Evolutionary conservation across 92 coral and sea anemone genomes (phyloP).

Genomic region (Zoanthus gigantus): DNA sequence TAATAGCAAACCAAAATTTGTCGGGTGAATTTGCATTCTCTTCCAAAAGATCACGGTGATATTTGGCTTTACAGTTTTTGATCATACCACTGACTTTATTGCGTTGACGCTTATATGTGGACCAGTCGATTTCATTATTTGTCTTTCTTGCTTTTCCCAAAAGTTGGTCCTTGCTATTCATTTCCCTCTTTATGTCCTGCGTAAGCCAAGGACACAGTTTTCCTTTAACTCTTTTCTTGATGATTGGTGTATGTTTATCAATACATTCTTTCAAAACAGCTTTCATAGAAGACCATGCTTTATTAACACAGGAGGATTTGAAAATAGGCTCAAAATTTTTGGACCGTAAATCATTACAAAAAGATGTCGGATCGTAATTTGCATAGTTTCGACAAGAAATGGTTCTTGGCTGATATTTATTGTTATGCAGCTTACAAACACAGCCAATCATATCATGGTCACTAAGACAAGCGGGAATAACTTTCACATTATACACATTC

Average conservation of each 20-base stretch:
- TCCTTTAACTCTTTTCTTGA: too few relatives aligned
- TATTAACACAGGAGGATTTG: not conserved
- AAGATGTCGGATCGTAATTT: constrained; percentile 25
- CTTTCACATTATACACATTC: constrained; percentile 3
- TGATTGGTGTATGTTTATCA: too few relatives aligned
- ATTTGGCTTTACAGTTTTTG: not conserved
- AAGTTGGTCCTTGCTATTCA: not conserved
- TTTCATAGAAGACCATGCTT: too few relatives aligned
- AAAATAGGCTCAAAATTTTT: not conserved
- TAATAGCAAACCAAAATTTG: too few relatives aligned
- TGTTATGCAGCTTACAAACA: constrained; percentile 29
- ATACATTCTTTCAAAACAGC: too few relatives aligned
- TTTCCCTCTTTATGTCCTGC: not conserved
- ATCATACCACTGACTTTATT: constrained; percentile 2
- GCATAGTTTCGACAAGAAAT: constrained; percentile 42
- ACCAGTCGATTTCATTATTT: not conserved
- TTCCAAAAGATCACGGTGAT: not conserved
- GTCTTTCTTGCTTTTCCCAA: not conserved
- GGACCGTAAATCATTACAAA: constrained; percentile 29
- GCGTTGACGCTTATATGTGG: not conserved
- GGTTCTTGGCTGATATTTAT: constrained; percentile 44
- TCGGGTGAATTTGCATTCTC: not conserved
- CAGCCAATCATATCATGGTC: constrained; percentile 47
- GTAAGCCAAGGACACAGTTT: too few relatives aligned
- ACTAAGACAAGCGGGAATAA: constrained; percentile 30